phyloP scores from a whole-genome alignment of 2,888 invertebrate species.

The Caenorhabditis sulstoni region DNA sequence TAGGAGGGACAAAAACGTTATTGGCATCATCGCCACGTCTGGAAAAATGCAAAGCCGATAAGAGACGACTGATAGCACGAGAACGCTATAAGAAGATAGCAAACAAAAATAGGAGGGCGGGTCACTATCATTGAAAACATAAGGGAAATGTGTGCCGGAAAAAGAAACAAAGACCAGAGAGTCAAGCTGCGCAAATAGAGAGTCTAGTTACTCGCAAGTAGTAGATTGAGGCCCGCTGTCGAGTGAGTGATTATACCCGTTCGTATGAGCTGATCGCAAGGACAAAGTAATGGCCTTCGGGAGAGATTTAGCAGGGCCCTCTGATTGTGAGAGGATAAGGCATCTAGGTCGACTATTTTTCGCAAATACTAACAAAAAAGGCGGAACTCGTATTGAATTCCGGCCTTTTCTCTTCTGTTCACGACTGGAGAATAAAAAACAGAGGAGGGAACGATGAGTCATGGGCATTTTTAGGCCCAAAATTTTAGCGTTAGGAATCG shows the following conservation, averaged over 20 bases:
- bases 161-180: slow-evolving; percentile 5
- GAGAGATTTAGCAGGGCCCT: slow-evolving; percentile 5
- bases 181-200: slow-evolving; percentile 41
- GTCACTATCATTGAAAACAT: slow-evolving; percentile 1
- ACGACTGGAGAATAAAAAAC: background rate
- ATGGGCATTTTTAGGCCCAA: background rate
- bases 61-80: background rate
- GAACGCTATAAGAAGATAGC: slow-evolving; percentile 15
- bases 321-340: background rate
- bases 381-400: background rate
- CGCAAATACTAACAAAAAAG: slow-evolving; percentile 2
- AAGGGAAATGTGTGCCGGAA: background rate
- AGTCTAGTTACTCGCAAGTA: slow-evolving; percentile 7
- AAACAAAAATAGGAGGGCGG: slow-evolving; percentile 8
- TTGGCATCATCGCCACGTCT: slow-evolving; percentile 4
- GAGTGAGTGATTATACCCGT: slow-evolving; percentile 30
- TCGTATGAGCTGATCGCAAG: slow-evolving; percentile 18
- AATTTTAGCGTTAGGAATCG: too few relatives aligned
- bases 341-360: background rate
- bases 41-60: slow-evolving; percentile 30
- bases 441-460: background rate
- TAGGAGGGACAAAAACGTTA: background rate
- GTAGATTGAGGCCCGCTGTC: background rate
- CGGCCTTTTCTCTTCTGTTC: too few relatives aligned
- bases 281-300: slow-evolving; percentile 16